Conservation (phyloP, 30 jellyfish, hydroid and myxozoan species). For the Chrysaora quinquecirrha region DNA sequence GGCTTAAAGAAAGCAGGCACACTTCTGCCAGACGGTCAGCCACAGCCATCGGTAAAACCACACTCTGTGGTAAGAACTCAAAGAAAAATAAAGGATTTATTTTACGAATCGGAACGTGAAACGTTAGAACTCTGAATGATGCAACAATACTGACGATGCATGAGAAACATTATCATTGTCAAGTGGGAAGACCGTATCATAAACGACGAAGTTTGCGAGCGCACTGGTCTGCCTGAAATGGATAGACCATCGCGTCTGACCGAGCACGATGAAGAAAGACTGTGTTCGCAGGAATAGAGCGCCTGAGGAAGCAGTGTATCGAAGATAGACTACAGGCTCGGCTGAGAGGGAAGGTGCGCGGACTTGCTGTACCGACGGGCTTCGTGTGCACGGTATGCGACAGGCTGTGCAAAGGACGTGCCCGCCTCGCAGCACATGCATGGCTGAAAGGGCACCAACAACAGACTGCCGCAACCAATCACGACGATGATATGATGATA, state of each 20-base stretch:
- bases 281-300: too few species aligned
- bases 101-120: not conserved
- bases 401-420: slow-evolving; percentile 31
- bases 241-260: too few species aligned
- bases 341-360: slow-evolving; percentile 19
- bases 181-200: too few species aligned
- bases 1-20: slow-evolving; percentile 8
- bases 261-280: too few species aligned
- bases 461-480: slow-evolving; percentile 26
- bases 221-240: too few species aligned
- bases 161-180: too few species aligned
- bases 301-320: slow-evolving; percentile 12
- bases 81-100: too few species aligned
- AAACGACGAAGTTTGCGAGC: too few species aligned
- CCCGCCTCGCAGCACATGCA: slow-evolving; percentile 2
- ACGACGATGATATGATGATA: slow-evolving; percentile 6
- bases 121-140: not conserved
- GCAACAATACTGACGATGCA: too few species aligned
- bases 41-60: slow-evolving; percentile 3
- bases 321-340: not conserved
- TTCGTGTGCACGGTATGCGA: not conserved
- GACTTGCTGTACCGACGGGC: slow-evolving; percentile 8
- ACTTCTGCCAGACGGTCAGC: slow-evolving; percentile 3
- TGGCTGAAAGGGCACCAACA: slow-evolving; percentile 2
- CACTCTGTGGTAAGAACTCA: not conserved